Evolutionary conservation across 2,113 vertebrate genomes (phyloP), one percentile per base, ranked within the genome.

Genomic region (Eidolon helvum): DNA sequence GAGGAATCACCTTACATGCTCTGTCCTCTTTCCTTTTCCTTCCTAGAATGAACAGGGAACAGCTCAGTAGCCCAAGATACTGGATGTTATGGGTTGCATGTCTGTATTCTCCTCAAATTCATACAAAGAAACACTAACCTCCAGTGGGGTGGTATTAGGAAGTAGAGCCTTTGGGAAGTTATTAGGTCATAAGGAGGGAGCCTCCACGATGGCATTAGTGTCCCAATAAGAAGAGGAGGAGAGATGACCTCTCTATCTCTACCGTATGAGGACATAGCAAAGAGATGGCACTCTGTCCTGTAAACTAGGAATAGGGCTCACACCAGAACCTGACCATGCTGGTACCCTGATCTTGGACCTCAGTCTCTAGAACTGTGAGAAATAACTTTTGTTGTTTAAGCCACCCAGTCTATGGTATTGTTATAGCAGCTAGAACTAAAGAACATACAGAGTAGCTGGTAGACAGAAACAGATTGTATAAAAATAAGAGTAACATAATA

Each of bases 251-350:
- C 18, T 80, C 24, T 75, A 18, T 57, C 10, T 79, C 30, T 8
- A 0, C 8, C 12, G 6, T 0, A 26, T 19, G 15, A 7, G 8
- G 12, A 26, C 3, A 35, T 26, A 75, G 43, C 7, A 1, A 57
- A 22, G 59, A 66, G 1, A 30, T 3, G 24, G 6, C 45, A 4
- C 3, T 11, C 63, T 21, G 15, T 50, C 9, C 15, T 78, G 10
- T 4, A 74, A 71, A 55, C 50, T 30, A 53, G 63, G 7, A 74
- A 48, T 71, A 53, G 21, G 30, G 30, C 40, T 28, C 59, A 55
- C 35, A 30, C 30, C 50, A 50, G 28, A 80, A 11, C 38, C 53
- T 6, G 1, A 4, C 4, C 10, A 45, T 1, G 19, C 24, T 16
- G 22, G 35, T 5, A 21, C 14, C 35, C 22, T 40, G 19, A n/a